Conservation (phyloP, 2,888 invertebrate species). For the Leptopterna dolabrata region DNA sequence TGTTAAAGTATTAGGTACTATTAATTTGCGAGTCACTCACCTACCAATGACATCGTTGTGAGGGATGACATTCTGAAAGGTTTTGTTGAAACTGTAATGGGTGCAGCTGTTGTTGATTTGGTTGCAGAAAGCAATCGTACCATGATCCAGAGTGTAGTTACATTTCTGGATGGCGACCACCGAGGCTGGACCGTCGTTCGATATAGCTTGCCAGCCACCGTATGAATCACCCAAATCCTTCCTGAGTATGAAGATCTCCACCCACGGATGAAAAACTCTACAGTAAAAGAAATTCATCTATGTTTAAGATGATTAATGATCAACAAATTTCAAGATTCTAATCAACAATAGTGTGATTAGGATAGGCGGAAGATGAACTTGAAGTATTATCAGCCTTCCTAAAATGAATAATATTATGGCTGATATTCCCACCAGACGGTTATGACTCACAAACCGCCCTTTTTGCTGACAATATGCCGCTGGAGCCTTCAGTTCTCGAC, state of each 20-base stretch:
- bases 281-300: not conserved
- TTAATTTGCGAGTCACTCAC: constrained; percentile 1
- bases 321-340: no score
- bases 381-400: no score
- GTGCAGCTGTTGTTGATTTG: not conserved
- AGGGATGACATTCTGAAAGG: not conserved
- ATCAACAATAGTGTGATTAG: no score
- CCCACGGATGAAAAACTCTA: not conserved
- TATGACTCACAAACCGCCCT: no score
- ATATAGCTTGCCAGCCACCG: not conserved
- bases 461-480: no score
- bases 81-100: not conserved
- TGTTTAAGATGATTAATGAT: no score
- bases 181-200: not conserved
- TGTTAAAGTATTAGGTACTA: no score
- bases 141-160: not conserved
- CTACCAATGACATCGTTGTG: not conserved
- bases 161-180: not conserved
- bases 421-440: no score
- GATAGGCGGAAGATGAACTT: no score
- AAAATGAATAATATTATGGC: no score
- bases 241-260: not conserved
- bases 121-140: not conserved
- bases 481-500: no score
- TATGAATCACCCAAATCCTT: not conserved